Evolutionary conservation across 2,797 vertebrate genomes (phyloP).

Genomic region (Argentina silus): DNA sequence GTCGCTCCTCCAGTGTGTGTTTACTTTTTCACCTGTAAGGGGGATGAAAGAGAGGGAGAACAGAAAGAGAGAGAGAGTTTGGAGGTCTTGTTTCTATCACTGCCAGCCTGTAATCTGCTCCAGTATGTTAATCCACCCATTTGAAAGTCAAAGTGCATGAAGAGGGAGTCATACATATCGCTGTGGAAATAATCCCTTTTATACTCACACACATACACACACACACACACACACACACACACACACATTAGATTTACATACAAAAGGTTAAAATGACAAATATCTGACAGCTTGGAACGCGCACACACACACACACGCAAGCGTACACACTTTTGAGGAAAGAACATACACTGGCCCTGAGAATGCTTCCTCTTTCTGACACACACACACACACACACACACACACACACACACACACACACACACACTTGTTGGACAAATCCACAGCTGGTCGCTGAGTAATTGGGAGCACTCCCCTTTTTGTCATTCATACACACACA

Average conservation of each 20-base stretch:
- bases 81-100: background rate
- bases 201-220: conserved; percentile 24
- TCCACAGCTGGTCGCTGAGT: conserved; percentile 57
- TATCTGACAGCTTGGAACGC: no score
- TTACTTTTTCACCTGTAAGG: conserved; percentile 35
- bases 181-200: background rate
- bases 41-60: conserved; percentile 2
- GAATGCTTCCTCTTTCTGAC: background rate
- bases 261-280: background rate
- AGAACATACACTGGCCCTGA: conserved; percentile 5
- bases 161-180: conserved; percentile 8
- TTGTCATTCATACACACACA: conserved; percentile 15
- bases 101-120: conserved; percentile 37
- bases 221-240: conserved; percentile 26
- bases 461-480: conserved; percentile 47
- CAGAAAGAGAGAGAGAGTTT: conserved; percentile 6
- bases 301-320: conserved; percentile 24
- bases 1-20: conserved; percentile 45
- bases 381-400: background rate
- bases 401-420: conserved; percentile 20
- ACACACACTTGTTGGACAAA: conserved; percentile 33
- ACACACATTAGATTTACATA: conserved; percentile 17
- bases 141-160: conserved; percentile 25
- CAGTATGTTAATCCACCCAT: conserved; percentile 46
- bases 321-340: background rate